Conservation (phyloP, 2,888 invertebrate species). For the Drosophila demipolita region DNA sequence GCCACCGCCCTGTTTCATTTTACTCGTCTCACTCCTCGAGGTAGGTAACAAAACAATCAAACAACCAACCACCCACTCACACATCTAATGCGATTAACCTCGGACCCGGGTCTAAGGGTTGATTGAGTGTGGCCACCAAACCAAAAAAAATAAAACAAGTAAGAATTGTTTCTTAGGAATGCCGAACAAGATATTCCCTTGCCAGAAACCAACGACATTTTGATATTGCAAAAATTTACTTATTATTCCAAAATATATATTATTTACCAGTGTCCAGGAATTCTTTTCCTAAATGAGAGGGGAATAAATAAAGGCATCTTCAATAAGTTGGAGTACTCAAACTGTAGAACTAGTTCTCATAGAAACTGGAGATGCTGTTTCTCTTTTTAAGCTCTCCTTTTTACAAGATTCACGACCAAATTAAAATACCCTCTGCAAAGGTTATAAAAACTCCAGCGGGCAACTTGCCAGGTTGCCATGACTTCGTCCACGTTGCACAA, state of each 20-base stretch:
- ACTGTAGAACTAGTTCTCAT: not conserved
- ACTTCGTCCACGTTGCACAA: conserved; percentile 59
- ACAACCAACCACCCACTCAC: not conserved
- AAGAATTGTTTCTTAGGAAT: not conserved
- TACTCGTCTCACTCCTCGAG: conserved; percentile 96
- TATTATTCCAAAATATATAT: not conserved
- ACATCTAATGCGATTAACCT: conserved; percentile 60
- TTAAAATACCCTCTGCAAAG: not conserved
- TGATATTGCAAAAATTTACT: not conserved
- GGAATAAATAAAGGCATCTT: not conserved
- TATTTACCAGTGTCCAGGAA: not conserved
- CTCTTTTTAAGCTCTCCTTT: not conserved
- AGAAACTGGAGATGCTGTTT: not conserved
- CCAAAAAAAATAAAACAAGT: not conserved
- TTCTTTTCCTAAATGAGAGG: not conserved
- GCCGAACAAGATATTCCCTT: not conserved
- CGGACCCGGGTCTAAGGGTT: conserved; percentile 50
- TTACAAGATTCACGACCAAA: not conserved
- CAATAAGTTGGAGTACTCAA: not conserved
- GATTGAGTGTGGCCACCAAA: conserved; percentile 51
- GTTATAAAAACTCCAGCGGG: conserved; percentile 6
- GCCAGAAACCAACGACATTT: not conserved
- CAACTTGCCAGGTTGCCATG: conserved; percentile 58
- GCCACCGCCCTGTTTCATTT: conserved; percentile 97
- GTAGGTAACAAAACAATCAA: conserved; percentile 87